phyloP scores from a whole-genome alignment of 2,888 invertebrate genomes.

The Lysandra bellargus region DNA sequence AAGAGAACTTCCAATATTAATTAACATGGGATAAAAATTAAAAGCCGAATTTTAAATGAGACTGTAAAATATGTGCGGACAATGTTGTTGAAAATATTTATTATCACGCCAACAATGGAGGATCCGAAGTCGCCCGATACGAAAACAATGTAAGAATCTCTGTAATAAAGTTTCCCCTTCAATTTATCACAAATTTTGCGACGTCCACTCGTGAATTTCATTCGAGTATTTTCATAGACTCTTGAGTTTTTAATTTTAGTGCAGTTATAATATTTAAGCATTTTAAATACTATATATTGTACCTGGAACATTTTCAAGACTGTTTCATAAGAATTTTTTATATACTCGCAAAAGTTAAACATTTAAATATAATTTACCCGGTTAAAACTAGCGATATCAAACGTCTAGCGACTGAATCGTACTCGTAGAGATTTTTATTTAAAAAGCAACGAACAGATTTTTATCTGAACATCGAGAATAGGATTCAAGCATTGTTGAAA shows the following conservation, averaged over 20 bases:
- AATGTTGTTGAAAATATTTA: constrained; percentile 11
- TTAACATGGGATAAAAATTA: neutral
- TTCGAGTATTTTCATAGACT: neutral
- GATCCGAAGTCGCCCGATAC: constrained; percentile 4
- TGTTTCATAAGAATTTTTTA: neutral
- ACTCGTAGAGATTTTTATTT: neutral
- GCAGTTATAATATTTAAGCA: neutral
- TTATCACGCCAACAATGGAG: neutral
- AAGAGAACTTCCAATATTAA: neutral
- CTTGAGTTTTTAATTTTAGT: neutral
- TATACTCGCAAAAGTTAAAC: neutral
- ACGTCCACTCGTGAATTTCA: neutral
- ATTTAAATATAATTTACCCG: neutral
- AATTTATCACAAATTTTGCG: neutral
- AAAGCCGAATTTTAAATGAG: neutral
- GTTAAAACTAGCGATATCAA: neutral
- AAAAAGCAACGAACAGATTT: neutral
- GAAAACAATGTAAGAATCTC: constrained; percentile 9
- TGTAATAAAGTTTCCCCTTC: neutral
- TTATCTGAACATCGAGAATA: neutral
- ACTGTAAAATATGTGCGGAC: neutral
- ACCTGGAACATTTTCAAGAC: neutral
- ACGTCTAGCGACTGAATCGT: neutral
- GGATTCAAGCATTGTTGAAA: constrained; percentile 4
- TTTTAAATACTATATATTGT: neutral